These are phyloP conservation scores for Bugulina stolonifera DNA, from an alignment of 2,888 invertebrate species.

Conservation along the genomic window DNA sequence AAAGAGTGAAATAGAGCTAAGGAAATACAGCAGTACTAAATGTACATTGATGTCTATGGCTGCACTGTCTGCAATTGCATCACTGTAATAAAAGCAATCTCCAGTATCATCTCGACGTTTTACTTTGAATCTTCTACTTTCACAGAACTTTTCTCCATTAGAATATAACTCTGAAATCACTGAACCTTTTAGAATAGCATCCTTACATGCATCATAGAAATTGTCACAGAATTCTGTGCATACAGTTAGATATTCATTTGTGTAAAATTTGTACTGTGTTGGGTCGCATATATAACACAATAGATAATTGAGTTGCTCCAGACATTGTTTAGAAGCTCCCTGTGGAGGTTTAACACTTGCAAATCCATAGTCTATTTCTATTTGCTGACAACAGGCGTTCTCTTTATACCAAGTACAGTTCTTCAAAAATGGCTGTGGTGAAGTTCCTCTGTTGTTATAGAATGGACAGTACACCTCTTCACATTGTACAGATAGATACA, in stretches of 20 bases:
- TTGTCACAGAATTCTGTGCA: slow-evolving; percentile 51
- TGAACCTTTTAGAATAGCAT: slow-evolving; percentile 51
- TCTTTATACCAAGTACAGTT: slow-evolving; percentile 54
- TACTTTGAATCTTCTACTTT: slow-evolving; percentile 47
- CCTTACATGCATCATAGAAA: slow-evolving; percentile 48
- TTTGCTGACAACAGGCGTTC: slow-evolving; percentile 52
- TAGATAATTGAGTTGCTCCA: slow-evolving; percentile 50
- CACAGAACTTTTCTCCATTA: slow-evolving; percentile 48
- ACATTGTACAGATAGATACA: too few relatives aligned
- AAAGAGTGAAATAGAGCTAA: not conserved
- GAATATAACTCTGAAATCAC: slow-evolving; percentile 44
- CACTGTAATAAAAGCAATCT: slow-evolving; percentile 43
- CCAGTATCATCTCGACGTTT: slow-evolving; percentile 34
- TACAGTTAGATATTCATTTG: slow-evolving; percentile 47
- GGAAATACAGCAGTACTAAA: not conserved
- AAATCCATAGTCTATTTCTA: slow-evolving; percentile 52
- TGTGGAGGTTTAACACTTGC: slow-evolving; percentile 51
- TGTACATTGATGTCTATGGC: not conserved
- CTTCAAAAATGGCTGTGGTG: slow-evolving; percentile 46
- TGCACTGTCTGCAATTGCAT: not conserved
- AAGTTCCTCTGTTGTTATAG: slow-evolving; percentile 51
- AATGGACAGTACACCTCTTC: slow-evolving; percentile 46
- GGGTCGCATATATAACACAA: slow-evolving; percentile 55
- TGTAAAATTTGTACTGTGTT: slow-evolving; percentile 48
- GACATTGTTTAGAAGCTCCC: slow-evolving; percentile 49